phyloP scores from a whole-genome alignment of 2,113 vertebrate genomes.

The Cichladusa arquata region DNA sequence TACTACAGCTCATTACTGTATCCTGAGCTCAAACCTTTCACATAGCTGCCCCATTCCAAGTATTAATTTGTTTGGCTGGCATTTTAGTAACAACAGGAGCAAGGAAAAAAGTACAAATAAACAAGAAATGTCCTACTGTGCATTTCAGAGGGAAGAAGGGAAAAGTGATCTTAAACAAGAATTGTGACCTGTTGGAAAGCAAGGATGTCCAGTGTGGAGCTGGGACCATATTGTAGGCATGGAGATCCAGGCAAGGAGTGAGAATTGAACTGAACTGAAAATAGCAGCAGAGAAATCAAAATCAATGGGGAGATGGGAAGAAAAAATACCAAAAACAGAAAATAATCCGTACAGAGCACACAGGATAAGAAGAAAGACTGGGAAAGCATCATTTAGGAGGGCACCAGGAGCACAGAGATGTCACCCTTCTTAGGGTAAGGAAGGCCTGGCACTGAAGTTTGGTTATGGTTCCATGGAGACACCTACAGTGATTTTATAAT shows the following conservation, averaged over 20 bases:
- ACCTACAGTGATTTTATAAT: neutral
- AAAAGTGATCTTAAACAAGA: neutral
- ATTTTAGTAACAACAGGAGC: neutral
- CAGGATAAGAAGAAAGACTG: neutral
- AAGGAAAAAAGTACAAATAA: neutral
- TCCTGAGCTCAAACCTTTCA: neutral
- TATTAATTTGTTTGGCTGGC: neutral
- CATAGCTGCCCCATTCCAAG: neutral
- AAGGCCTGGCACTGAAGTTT: neutral
- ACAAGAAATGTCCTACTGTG: neutral
- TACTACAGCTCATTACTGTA: neutral
- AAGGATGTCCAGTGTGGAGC: neutral
- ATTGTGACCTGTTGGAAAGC: neutral
- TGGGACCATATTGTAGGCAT: rapidly evolving
- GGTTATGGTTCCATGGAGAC: neutral
- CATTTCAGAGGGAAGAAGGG: neutral
- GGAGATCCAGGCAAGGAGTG: neutral
- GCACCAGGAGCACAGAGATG: neutral
- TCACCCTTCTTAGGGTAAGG: neutral
- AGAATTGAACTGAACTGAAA: neutral
- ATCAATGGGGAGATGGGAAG: neutral
- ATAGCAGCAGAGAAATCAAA: neutral
- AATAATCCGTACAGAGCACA: neutral
- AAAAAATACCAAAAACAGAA: neutral
- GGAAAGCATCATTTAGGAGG: neutral